phyloP scores from a whole-genome alignment of 2,888 invertebrate species.

The Podotricha telesiphe region DNA sequence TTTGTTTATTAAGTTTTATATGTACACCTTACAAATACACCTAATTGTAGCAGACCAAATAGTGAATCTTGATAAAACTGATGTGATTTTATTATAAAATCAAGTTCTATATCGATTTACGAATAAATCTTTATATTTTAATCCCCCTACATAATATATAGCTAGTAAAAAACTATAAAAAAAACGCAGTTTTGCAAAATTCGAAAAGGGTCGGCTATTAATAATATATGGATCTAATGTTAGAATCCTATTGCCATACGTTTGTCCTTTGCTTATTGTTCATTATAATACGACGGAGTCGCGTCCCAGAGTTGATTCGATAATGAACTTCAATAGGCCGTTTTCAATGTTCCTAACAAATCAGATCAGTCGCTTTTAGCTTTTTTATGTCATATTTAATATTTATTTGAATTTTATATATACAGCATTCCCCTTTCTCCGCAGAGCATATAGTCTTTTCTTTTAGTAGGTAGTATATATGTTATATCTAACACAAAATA shows the following conservation, averaged over 20 bases:
- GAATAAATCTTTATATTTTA: no score
- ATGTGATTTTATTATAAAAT: no score
- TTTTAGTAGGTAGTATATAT: no score
- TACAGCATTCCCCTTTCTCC: no score
- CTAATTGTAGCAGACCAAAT: no score
- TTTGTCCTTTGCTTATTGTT: slow-evolving; percentile 23
- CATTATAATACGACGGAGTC: slow-evolving; percentile 12
- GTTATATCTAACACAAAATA: no score
- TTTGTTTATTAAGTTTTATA: no score
- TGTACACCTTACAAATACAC: no score
- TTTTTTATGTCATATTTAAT: slow-evolving; percentile 19
- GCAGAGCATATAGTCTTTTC: no score
- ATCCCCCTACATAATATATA: not conserved
- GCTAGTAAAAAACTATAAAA: not conserved
- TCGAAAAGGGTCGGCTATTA: not conserved
- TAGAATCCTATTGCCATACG: slow-evolving; percentile 22
- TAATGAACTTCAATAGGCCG: slow-evolving; percentile 22
- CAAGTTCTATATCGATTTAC: no score
- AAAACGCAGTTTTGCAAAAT: not conserved
- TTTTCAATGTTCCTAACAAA: slow-evolving; percentile 10
- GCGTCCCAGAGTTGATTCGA: slow-evolving; percentile 22
- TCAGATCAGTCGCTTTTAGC: slow-evolving; percentile 14
- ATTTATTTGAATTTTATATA: not conserved
- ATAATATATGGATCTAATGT: slow-evolving; percentile 1
- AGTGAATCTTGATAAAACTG: no score